Base-by-base conservation (phyloP, 1,140 invertebrate species). In the Pseudachorutes palmiensis region DNA sequence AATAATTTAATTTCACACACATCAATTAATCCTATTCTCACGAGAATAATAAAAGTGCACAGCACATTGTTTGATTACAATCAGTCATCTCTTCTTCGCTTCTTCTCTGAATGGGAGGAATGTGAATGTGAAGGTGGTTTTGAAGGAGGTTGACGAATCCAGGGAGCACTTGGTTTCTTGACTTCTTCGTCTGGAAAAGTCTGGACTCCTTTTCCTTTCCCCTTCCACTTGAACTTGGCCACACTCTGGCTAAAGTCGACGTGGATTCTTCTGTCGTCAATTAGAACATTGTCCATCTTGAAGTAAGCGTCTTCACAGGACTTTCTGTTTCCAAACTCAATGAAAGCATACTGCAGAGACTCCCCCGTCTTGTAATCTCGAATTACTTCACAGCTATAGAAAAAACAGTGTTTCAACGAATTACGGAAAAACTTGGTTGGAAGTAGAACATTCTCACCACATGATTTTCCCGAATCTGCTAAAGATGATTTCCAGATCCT, bases 211-310 rank as follows among this genome's bases (percentile, higher is more conserved):
- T 70, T 36, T 1, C 72, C 91, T 79, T 93, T 93, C 0, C 91
- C 91, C 64, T 84, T 82, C 90, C 90, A 94, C 72, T 86, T 86
- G 74, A 92, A 85, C 80, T 96, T 97, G 0, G 94, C 86, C 0
- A 99, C 96, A 51, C 94, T 97, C 77, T 99, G 97, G 73, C 94
- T 97, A 80, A 99, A 99, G 79, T 99, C 97, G 1, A 99, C 97
- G 79, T 99, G 97, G 74, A 99, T 99, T 74, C 97, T 82, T 57
- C 97, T 80, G 77, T 99, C 97, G 81, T 99, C 97, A 74, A 99
- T 99, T 0, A 99, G 80, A 0, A 99, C 96, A 82, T 99, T 99
- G 76, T 98, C 96, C 97, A 99, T 99, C 83, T 99, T 99, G 74
- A 99, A 97, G 80, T 94, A 99, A 1, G 97, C 97, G 72, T 92